Percentiles rank a stretch among this genome's conserved stretches.
These are phyloP conservation scores for Drosophila santomea DNA, from an alignment of 1,140 invertebrate species.

Conservation along the genomic window DNA sequence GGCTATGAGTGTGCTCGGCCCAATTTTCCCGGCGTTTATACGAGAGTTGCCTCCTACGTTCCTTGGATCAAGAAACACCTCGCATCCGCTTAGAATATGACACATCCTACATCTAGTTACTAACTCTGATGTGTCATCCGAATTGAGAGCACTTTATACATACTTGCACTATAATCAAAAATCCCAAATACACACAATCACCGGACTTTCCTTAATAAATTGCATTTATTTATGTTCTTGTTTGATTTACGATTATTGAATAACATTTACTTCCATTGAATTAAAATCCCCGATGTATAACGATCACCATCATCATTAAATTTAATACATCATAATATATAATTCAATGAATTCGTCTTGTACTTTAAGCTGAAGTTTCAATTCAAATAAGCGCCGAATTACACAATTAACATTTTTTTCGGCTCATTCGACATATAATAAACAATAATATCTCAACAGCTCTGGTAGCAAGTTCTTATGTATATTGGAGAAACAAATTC, in stretches of 20 bases:
- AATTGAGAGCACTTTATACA: not conserved
- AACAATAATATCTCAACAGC: not conserved
- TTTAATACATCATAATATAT: no score
- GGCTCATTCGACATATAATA: no score
- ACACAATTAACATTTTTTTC: no score
- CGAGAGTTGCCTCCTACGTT: constrained; percentile 86
- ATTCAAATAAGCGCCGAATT: no score
- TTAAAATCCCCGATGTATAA: no score
- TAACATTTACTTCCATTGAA: constrained; percentile 7
- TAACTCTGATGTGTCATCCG: constrained; percentile 14
- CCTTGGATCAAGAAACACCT: constrained; percentile 71
- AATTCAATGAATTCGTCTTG: no score
- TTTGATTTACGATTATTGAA: constrained; percentile 16
- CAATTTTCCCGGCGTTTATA: constrained; percentile 89
- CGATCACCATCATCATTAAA: no score
- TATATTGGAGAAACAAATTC: no score
- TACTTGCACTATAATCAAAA: not conserved
- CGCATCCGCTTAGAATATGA: constrained; percentile 12
- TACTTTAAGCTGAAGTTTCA: no score
- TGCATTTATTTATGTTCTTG: constrained; percentile 29
- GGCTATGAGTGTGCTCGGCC: constrained; percentile 89
- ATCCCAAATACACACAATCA: constrained; percentile 15
- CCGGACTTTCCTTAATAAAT: constrained; percentile 41
- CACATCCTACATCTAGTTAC: not conserved
- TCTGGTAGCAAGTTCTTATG: not conserved